Conservation (phyloP, 2,888 invertebrate genomes). For the Hedychridium roseum region DNA sequence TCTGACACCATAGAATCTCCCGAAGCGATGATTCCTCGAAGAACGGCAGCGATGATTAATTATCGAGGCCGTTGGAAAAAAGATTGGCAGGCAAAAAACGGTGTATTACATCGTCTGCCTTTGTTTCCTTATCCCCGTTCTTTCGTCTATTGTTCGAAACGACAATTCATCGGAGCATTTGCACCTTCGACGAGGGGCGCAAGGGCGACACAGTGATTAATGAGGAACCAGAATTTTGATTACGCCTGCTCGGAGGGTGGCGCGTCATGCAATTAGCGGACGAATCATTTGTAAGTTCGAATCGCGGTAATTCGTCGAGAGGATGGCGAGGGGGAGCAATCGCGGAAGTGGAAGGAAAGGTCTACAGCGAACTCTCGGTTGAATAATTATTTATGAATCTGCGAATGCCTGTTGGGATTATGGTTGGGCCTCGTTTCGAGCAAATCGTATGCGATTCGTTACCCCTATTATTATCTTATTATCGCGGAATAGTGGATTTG, state of each 20-base stretch:
- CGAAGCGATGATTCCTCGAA: no score
- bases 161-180: slow-evolving; percentile 35
- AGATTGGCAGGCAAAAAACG: slow-evolving; percentile 9
- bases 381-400: not conserved
- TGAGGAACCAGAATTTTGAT: slow-evolving; percentile 56
- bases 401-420: no score
- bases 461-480: no score
- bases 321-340: slow-evolving; percentile 13
- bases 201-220: slow-evolving; percentile 50
- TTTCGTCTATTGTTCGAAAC: slow-evolving; percentile 19
- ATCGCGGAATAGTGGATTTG: no score
- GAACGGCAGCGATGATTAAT: no score
- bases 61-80: slow-evolving; percentile 27
- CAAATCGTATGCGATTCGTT: no score
- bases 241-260: slow-evolving; percentile 46
- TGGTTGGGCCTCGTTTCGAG: no score
- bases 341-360: slow-evolving; percentile 7
- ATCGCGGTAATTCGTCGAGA: slow-evolving; percentile 45
- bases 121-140: slow-evolving; percentile 27
- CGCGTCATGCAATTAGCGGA: slow-evolving; percentile 61
- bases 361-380: not conserved
- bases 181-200: slow-evolving; percentile 28
- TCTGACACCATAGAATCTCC: no score
- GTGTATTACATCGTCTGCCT: slow-evolving; percentile 28
- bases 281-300: slow-evolving; percentile 59